These are phyloP conservation scores for Ciconia stormi DNA, from an alignment of 2,113 vertebrate species.

Conservation along the genomic window DNA sequence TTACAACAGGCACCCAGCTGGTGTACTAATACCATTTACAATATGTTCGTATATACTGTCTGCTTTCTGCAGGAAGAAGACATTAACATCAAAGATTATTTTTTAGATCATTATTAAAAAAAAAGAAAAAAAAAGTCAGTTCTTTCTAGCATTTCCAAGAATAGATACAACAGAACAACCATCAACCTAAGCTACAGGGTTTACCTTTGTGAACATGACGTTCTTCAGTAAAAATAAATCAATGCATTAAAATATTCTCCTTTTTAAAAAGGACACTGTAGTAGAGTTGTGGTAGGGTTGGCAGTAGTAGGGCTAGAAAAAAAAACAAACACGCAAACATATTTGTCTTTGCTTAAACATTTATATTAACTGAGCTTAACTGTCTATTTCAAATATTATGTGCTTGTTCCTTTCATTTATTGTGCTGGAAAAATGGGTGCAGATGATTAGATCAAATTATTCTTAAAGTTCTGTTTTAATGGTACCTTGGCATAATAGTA, in stretches of 20 bases:
- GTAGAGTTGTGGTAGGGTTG: neutral
- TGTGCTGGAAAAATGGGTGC: neutral
- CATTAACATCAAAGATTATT: neutral
- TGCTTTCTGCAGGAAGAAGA: neutral
- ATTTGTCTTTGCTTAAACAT: neutral
- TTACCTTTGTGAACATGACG: neutral
- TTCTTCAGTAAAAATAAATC: neutral
- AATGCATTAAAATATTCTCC: neutral
- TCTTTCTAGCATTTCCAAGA: neutral
- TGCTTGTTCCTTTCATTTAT: neutral
- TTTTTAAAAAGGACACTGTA: neutral
- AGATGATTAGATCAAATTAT: neutral
- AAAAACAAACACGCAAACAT: neutral
- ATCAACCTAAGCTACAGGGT: neutral
- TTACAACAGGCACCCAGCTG: neutral
- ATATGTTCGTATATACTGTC: neutral
- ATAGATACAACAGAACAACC: neutral
- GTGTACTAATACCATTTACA: neutral
- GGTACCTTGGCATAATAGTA: neutral
- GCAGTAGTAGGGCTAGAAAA: neutral
- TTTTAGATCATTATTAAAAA: neutral
- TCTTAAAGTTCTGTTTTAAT: neutral
- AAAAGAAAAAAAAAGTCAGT: fast-evolving
- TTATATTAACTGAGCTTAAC: neutral
- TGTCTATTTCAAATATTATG: neutral